A percentile compares a stretch with the other conserved stretches of the same genome.
These are phyloP conservation scores for Actinernus sp. DNA, from an alignment of 92 coral and sea anemone genomes.

Conservation along the genomic window DNA sequence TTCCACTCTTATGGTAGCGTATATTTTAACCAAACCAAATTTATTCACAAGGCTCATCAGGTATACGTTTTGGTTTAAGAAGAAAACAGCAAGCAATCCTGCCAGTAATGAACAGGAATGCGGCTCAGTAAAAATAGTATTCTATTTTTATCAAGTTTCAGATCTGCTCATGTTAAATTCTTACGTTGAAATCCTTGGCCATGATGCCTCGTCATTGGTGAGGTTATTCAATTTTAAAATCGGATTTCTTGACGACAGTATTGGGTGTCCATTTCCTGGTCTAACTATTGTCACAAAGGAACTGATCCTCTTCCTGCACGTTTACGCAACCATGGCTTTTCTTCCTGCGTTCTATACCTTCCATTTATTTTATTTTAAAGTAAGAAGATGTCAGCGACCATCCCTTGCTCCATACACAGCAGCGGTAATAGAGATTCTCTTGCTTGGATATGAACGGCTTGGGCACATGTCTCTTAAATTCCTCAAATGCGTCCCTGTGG, in stretches of 20 bases:
- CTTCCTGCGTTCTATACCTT: constrained; percentile 36
- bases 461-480: constrained; percentile 68
- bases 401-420: constrained; percentile 56
- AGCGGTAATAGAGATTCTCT: constrained; percentile 75
- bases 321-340: constrained; percentile 40
- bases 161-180: constrained; percentile 61
- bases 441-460: constrained; percentile 80
- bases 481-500: constrained; percentile 65
- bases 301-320: constrained; percentile 50
- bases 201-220: constrained; percentile 40
- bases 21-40: constrained; percentile 71
- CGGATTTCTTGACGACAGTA: constrained; percentile 17
- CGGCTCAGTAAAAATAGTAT: constrained; percentile 73
- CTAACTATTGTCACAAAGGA: constrained; percentile 79
- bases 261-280: constrained; percentile 87
- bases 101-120: too few relatives aligned
- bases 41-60: constrained; percentile 36
- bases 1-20: constrained; percentile 51
- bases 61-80: constrained; percentile 70
- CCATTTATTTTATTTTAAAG: constrained; percentile 39
- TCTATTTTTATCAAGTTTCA: constrained; percentile 85
- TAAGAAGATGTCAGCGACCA: constrained; percentile 52
- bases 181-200: constrained; percentile 7
- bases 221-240: constrained; percentile 81
- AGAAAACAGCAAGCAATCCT: too few relatives aligned